Evolutionary conservation across 1,140 invertebrate species (phyloP), one percentile per base, ranked within the genome.

Genomic region (Drosophila serrata): DNA sequence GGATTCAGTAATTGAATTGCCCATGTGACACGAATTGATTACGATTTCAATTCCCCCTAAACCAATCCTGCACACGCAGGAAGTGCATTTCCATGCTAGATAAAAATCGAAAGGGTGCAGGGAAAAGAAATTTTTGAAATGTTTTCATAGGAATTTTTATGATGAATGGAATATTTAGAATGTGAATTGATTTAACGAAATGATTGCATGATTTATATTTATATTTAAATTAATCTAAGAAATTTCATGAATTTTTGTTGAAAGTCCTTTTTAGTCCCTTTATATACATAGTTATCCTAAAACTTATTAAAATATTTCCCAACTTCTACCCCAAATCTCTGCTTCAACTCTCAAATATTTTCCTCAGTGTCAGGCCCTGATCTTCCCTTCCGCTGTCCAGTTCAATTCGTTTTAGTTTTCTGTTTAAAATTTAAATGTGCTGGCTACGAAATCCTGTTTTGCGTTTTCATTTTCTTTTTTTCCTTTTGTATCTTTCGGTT

Each of bases 21-120:
- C 63, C 55, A 76, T 90, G 85, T 84, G 84, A 88, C 84, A 84
- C 81, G 85, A 88, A 88, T 88, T 75, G 73, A 88, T 84, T 90
- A 80, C 51, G 49, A 59, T 72, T 80, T 73, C 67, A 33, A 63
- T 75, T 81, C 51, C 33, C 37, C 19, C 31, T 40, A 63, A 43
- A 29, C 49, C 33, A 40, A 6, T 29, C 17, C 55, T 19, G 37
- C 31, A 9, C n/a, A 40, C 13, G 19, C 84, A 80, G 84, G 76
- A 88, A 87, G 58, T 84, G 72, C 67, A 74, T 79, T 79, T 73
- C 70, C 65, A 72, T 49, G 62, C 46, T 46, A 76, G 67, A 80
- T 77, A 37, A 19, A 57, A 64, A 84, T 73, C 77, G 49, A 77
- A 17, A 29, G 4, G 46, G 37, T 35, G 48, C 61, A 17, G 11